These are phyloP conservation scores for Lysandra bellargus DNA, from an alignment of 2,888 invertebrate species.

Conservation along the genomic window DNA sequence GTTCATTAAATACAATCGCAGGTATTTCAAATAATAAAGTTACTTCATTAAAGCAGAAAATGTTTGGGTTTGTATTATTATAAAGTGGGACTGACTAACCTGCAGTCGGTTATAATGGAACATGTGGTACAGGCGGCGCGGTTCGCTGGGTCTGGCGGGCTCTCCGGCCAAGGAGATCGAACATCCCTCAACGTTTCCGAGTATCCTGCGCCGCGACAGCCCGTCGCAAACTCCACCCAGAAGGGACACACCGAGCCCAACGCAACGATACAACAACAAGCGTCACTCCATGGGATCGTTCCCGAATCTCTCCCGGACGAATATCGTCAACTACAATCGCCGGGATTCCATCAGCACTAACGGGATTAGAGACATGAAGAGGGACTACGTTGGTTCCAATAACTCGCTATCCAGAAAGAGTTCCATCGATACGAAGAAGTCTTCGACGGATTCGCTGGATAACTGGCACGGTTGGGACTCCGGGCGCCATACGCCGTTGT, in stretches of 20 bases:
- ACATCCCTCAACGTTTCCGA: constrained; percentile 87
- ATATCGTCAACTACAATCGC: constrained; percentile 67
- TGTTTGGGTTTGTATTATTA: neutral
- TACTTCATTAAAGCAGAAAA: neutral
- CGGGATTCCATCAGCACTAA: constrained; percentile 66
- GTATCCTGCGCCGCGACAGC: constrained; percentile 82
- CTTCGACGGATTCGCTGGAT: constrained; percentile 87
- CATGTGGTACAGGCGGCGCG: constrained; percentile 74
- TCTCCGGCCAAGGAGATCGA: constrained; percentile 81
- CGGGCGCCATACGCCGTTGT: constrained; percentile 82
- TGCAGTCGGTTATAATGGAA: constrained; percentile 26
- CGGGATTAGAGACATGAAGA: constrained; percentile 72
- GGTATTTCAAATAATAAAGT: too few species aligned
- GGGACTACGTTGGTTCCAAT: constrained; percentile 76
- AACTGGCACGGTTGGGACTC: constrained; percentile 86
- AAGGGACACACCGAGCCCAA: constrained; percentile 74
- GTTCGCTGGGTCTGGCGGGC: constrained; percentile 80
- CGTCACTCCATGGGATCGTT: constrained; percentile 73
- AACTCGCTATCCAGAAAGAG: constrained; percentile 74
- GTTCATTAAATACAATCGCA: neutral
- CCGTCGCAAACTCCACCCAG: constrained; percentile 72
- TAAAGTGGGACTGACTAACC: neutral
- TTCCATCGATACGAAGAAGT: constrained; percentile 73
- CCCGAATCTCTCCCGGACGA: constrained; percentile 64
- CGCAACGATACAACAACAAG: constrained; percentile 61